Percentiles rank a stretch among this genome's conserved stretches.
These are phyloP conservation scores for Sturmia bella DNA, from an alignment of 2,888 invertebrate genomes.

Conservation along the genomic window DNA sequence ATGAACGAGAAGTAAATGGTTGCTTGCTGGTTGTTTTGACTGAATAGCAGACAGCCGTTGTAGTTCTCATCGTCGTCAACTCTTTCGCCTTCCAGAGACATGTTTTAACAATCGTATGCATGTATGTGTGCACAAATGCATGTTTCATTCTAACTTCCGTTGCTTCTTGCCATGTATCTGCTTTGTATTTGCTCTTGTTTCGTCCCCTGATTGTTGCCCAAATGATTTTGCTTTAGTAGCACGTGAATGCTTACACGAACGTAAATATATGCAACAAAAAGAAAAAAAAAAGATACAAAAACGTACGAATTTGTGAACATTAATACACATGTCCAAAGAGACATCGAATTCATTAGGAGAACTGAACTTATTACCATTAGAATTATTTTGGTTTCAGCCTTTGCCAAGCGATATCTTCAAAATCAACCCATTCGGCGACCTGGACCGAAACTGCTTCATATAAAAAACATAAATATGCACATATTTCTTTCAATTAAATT, in stretches of 20 bases:
- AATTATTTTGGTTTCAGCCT: no score
- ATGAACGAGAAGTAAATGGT: conserved; percentile 6
- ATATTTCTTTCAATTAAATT: no score
- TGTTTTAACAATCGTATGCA: neutral
- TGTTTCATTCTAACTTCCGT: conserved; percentile 53
- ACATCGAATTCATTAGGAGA: no score
- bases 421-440: no score
- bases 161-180: conserved; percentile 19
- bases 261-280: neutral
- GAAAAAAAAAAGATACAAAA: neutral
- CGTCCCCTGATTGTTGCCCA: conserved; percentile 20
- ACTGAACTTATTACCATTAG: no score
- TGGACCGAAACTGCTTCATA: no score
- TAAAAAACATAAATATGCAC: neutral
- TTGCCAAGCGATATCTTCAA: no score
- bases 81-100: conserved; percentile 34
- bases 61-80: conserved; percentile 40
- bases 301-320: no score
- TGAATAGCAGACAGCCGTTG: conserved; percentile 60
- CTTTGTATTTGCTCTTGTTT: conserved; percentile 16
- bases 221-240: conserved; percentile 35
- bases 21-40: conserved; percentile 47
- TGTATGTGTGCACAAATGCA: no score
- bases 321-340: no score
- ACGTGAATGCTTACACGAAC: conserved; percentile 37